A percentile compares a stretch with the other conserved stretches of the same genome.
phyloP scores from a whole-genome alignment of 2,888 invertebrate species.

The Bembecia ichneumoniformis region DNA sequence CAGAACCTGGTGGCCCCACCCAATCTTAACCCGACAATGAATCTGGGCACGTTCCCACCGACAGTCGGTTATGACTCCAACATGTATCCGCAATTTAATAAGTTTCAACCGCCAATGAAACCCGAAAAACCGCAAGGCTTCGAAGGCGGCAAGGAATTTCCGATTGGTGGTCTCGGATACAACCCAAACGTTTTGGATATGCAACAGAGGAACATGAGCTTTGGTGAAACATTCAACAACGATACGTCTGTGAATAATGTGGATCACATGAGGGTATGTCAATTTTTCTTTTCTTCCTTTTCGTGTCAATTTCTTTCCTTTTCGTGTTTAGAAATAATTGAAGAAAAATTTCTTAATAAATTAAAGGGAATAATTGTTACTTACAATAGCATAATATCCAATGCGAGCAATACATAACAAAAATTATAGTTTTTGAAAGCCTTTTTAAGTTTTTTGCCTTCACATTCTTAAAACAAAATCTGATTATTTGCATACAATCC shows the following conservation, averaged over 20 bases:
- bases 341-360: no score
- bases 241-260: slow-evolving; percentile 27
- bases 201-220: slow-evolving; percentile 28
- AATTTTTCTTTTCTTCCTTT: not conserved
- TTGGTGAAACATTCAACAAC: slow-evolving; percentile 24
- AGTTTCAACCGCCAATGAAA: slow-evolving; percentile 38
- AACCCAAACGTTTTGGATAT: slow-evolving; percentile 29
- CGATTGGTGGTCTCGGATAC: slow-evolving; percentile 31
- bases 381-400: no score
- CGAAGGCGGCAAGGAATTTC: slow-evolving; percentile 30
- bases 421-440: no score
- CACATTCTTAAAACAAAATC: no score
- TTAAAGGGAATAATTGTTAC: no score
- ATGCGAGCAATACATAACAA: no score
- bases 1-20: slow-evolving; percentile 46
- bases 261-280: slow-evolving; percentile 37
- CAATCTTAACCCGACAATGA: slow-evolving; percentile 47
- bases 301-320: no score
- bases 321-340: no score
- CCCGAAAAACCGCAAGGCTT: slow-evolving; percentile 34
- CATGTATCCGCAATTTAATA: slow-evolving; percentile 58
- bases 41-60: slow-evolving; percentile 36
- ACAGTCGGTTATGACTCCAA: slow-evolving; percentile 47
- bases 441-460: no score
- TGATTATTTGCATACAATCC: no score